These are phyloP conservation scores for Cydia splendana DNA, from an alignment of 1,140 invertebrate species.

Conservation along the genomic window DNA sequence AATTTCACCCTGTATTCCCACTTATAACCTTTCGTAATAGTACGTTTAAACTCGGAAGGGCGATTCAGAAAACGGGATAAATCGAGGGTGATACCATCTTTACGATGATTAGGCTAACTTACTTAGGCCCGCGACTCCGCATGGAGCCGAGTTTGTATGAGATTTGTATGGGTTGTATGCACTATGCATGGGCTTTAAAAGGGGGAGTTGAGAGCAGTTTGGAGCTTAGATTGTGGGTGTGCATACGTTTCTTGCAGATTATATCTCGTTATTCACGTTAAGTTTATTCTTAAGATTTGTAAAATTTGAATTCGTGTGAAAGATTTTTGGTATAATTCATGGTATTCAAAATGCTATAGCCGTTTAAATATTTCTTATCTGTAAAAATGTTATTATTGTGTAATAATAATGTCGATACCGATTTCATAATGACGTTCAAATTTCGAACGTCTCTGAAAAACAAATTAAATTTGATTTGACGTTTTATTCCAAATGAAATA, in stretches of 20 bases:
- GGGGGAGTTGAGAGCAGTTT: neutral
- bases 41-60: conserved; percentile 11
- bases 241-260: neutral
- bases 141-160: neutral
- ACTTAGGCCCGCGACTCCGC: neutral
- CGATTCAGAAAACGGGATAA: conserved; percentile 18
- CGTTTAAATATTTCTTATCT: too few species aligned
- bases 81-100: conserved; percentile 27
- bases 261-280: too few species aligned
- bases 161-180: neutral
- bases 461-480: too few species aligned
- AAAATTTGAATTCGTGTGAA: too few species aligned
- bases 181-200: neutral
- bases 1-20: neutral
- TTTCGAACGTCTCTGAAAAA: too few species aligned
- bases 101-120: conserved; percentile 10
- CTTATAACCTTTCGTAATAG: neutral
- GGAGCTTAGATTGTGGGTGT: neutral
- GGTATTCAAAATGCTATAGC: too few species aligned
- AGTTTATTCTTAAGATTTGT: too few species aligned
- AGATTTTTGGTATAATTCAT: too few species aligned
- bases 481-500: too few species aligned
- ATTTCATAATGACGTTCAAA: too few species aligned
- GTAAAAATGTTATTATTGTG: too few species aligned
- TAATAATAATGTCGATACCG: too few species aligned